Evolutionary conservation across 2,113 vertebrate genomes (phyloP), one percentile per base, ranked within the genome.

Genomic region (Macroglossus sobrinus): DNA sequence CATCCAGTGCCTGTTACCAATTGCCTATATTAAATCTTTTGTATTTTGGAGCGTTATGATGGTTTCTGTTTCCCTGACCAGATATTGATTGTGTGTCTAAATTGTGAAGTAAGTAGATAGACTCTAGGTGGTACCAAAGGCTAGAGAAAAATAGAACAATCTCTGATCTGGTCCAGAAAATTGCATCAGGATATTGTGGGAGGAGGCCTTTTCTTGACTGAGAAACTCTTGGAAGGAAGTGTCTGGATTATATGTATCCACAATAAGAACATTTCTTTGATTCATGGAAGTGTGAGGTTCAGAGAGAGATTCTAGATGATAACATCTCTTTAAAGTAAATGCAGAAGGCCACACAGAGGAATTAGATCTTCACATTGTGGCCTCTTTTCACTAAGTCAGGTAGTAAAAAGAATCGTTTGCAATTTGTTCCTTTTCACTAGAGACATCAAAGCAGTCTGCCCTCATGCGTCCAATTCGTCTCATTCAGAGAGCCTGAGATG

Each of bases 351-450:
- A 74, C 21, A 35, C 5, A 50, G 14, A 84, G 30, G 38, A 91
- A 33, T 84, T 28, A 61, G 61, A 68, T 90, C 90, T 74, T 33
- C 12, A 43, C 78, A 68, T 16, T 12, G 71, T 69, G 30, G 15
- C 45, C 22, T 87, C 3, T 50, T 97, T 92, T 96, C 26, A 33
- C 69, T 66, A n/a, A 76, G 19, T 84, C 80, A 79, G 26, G 22
- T 35, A 33, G 12, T 86, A 84, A 93, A 89, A 61, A 66, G 24
- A 92, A 66, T 78, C 50, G 64, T 81, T 95, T 95, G 64, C 40
- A 86, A 63, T 76, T 45, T 68, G 47, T 88, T 76, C 40, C n/a
- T 7, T 84, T 87, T 81, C 61, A 45, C 28, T 66, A 18, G 35
- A 76, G 61, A 85, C 3, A 45, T 40, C 4, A 43, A 28, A 61